phyloP scores from a whole-genome alignment of 2,113 vertebrate genomes.

The Nibea coibor region DNA sequence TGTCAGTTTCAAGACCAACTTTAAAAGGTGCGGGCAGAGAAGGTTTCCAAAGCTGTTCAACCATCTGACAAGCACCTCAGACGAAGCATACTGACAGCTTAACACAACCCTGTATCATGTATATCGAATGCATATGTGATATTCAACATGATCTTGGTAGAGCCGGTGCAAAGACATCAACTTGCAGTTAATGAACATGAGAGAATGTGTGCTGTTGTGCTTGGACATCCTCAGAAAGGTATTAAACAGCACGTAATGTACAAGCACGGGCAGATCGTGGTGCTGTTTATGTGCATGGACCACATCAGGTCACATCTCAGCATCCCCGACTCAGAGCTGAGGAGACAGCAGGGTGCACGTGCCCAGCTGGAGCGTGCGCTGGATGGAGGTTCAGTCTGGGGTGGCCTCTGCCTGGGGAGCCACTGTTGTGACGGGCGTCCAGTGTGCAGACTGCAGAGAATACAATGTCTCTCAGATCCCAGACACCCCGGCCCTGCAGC shows the following conservation, averaged over 20 bases:
- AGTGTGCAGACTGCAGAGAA: conserved; percentile 55
- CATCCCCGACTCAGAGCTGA: not conserved
- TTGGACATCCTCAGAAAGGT: not conserved
- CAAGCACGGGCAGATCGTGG: not conserved
- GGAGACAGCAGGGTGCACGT: conserved; percentile 47
- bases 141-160: not conserved
- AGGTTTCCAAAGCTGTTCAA: not conserved
- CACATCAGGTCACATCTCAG: conserved; percentile 9
- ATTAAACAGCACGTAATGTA: not conserved
- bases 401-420: conserved; percentile 7
- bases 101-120: not conserved
- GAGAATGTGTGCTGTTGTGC: not conserved
- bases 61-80: not conserved
- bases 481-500: conserved; percentile 7
- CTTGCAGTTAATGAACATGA: not conserved
- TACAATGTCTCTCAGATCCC: conserved; percentile 33
- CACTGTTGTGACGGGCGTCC: conserved; percentile 42
- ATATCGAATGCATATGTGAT: not conserved
- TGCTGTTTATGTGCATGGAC: not conserved
- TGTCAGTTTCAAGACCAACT: not conserved
- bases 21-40: not conserved
- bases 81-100: not conserved
- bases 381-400: conserved; percentile 22
- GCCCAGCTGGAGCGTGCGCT: conserved; percentile 43
- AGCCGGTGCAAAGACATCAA: not conserved